A percentile compares a stretch with the other conserved stretches of the same genome.
These are phyloP conservation scores for Papilio gigon DNA, from an alignment of 2,888 invertebrate genomes.

Conservation along the genomic window DNA sequence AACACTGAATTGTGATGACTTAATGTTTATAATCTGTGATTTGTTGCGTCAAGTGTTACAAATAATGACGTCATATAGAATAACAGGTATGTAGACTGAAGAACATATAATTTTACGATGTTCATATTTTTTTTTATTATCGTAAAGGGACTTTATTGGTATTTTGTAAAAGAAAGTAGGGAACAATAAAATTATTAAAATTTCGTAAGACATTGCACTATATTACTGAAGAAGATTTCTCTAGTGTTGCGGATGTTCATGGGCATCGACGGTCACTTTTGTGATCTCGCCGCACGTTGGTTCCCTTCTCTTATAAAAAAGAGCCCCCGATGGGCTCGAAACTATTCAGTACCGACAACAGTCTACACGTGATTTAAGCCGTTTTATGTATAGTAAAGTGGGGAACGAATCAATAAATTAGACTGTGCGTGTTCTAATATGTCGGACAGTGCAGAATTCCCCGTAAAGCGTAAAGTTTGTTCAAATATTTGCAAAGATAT, in stretches of 20 bases:
- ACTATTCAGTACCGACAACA: too few species aligned
- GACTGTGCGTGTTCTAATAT: background rate
- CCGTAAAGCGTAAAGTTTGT: slow-evolving; percentile 20
- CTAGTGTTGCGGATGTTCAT: too few species aligned
- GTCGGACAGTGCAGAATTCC: slow-evolving; percentile 6
- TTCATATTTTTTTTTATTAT: background rate
- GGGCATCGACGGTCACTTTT: too few species aligned
- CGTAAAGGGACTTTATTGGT: too few species aligned
- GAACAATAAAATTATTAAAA: background rate
- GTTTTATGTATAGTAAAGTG: too few species aligned
- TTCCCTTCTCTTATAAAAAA: too few species aligned
- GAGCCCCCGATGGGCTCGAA: too few species aligned
- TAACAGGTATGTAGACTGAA: slow-evolving; percentile 4
- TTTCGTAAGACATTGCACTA: too few species aligned
- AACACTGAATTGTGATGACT: slow-evolving; percentile 20
- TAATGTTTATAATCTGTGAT: slow-evolving; percentile 13
- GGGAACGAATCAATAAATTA: background rate
- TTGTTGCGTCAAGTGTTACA: slow-evolving; percentile 1
- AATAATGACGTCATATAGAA: slow-evolving; percentile 4
- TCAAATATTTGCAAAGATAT: slow-evolving; percentile 28
- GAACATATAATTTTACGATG: background rate
- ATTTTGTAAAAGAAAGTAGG: too few species aligned
- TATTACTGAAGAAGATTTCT: too few species aligned
- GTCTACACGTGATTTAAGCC: too few species aligned
- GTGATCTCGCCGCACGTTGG: too few species aligned